These are phyloP conservation scores for Dasyornis broadbenti DNA, from an alignment of 2,113 vertebrate species.

Conservation along the genomic window DNA sequence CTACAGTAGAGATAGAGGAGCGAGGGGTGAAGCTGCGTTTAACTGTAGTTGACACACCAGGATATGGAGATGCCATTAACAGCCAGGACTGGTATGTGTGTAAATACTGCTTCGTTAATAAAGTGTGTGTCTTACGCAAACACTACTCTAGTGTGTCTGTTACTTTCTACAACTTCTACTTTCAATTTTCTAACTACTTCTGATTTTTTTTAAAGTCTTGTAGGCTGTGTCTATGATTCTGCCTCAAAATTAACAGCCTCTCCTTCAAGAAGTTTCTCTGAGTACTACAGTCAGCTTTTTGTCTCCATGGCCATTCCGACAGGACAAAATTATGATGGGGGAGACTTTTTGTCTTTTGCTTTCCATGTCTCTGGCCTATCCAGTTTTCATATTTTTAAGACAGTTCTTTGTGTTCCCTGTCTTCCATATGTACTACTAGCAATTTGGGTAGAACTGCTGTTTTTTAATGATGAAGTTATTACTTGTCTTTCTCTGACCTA, in stretches of 20 bases:
- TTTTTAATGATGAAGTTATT: background rate
- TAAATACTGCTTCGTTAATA: background rate
- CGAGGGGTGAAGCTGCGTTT: constrained; percentile 90
- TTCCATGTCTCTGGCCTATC: background rate
- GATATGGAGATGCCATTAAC: constrained; percentile 92
- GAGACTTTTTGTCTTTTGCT: background rate
- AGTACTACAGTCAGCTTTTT: background rate
- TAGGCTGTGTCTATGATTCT: background rate
- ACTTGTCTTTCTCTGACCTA: background rate
- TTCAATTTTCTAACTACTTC: background rate
- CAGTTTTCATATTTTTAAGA: background rate
- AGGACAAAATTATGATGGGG: background rate
- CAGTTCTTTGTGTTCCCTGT: background rate
- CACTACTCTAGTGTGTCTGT: background rate
- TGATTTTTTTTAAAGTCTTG: background rate
- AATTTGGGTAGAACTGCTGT: background rate
- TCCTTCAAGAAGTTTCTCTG: background rate
- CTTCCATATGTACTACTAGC: background rate
- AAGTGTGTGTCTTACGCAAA: background rate
- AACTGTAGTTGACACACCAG: constrained; percentile 91
- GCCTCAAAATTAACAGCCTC: background rate
- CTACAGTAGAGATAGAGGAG: constrained; percentile 92
- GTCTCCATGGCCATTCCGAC: background rate
- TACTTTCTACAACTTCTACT: background rate
- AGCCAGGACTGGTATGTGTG: constrained; percentile 87